phyloP scores from a whole-genome alignment of 2,888 invertebrate genomes.

The Keiferia lycopersicella region DNA sequence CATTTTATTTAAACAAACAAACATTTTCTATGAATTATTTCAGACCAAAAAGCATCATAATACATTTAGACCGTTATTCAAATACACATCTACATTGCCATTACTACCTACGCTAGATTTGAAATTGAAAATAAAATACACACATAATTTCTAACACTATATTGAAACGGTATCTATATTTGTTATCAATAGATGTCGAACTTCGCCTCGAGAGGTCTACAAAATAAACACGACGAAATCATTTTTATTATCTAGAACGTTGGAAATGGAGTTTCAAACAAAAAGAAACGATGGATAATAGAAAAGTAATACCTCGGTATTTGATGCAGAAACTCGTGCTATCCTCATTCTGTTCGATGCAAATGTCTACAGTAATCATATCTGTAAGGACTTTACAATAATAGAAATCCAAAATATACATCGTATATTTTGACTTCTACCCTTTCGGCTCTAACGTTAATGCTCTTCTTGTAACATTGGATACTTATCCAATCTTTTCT shows the following conservation, averaged over 20 bases:
- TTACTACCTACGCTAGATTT: not conserved
- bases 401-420: not conserved
- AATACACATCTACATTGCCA: conserved; percentile 1
- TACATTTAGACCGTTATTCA: not conserved
- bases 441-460: too few relatives aligned
- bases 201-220: conserved; percentile 9
- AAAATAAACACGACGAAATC: not conserved
- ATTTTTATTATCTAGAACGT: conserved; percentile 13
- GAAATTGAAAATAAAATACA: conserved; percentile 17
- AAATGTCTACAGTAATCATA: conserved; percentile 27
- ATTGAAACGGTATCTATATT: conserved; percentile 1
- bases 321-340: conserved; percentile 46
- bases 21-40: conserved; percentile 6
- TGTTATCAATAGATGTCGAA: conserved; percentile 17
- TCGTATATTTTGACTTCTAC: too few relatives aligned
- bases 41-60: not conserved
- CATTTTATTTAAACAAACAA: not conserved
- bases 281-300: conserved; percentile 50
- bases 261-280: conserved; percentile 37
- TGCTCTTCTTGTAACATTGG: too few relatives aligned
- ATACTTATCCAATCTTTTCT: too few relatives aligned
- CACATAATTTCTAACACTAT: conserved; percentile 15
- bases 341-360: conserved; percentile 34
- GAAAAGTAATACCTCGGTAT: conserved; percentile 52
- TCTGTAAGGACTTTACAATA: not conserved